phyloP scores from a whole-genome alignment of 2,797 vertebrate genomes.

The Labroides dimidiatus region DNA sequence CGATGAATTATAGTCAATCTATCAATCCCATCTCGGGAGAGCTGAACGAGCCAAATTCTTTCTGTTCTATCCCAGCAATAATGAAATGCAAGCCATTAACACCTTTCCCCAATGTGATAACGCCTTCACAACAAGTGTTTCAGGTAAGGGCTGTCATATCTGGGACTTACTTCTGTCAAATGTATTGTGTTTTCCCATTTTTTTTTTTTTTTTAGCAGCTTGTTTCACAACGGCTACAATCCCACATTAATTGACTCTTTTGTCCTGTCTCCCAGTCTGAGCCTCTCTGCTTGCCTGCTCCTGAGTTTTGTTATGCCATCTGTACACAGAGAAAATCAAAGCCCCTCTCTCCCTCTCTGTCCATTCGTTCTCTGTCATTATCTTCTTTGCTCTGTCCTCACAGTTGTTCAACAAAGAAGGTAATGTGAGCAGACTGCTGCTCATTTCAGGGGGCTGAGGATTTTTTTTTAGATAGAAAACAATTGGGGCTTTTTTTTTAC shows the following conservation, averaged over 20 bases:
- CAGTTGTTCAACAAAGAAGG: conserved; percentile 12
- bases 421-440: conserved; percentile 9
- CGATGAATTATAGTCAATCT: conserved; percentile 44
- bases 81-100: conserved; percentile 42
- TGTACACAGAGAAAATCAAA: conserved; percentile 58
- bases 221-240: conserved; percentile 25
- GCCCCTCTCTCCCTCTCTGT: neutral
- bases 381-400: conserved; percentile 31
- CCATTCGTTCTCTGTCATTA: conserved; percentile 9
- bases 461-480: conserved; percentile 1
- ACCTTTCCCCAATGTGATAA: conserved; percentile 36
- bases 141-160: conserved; percentile 39
- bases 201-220: conserved; percentile 22
- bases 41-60: conserved; percentile 30
- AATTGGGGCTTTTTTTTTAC: neutral
- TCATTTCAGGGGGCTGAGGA: conserved; percentile 1
- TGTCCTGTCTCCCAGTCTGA: conserved; percentile 39
- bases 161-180: conserved; percentile 32
- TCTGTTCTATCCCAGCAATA: conserved; percentile 9
- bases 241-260: conserved; percentile 59
- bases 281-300: conserved; percentile 34
- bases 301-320: conserved; percentile 59
- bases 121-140: conserved; percentile 47
- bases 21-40: conserved; percentile 36
- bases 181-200: conserved; percentile 1